Evolutionary conservation across 2,797 vertebrate species (phyloP), one percentile per base, ranked within the genome.

Genomic region (Borostomias antarcticus): DNA sequence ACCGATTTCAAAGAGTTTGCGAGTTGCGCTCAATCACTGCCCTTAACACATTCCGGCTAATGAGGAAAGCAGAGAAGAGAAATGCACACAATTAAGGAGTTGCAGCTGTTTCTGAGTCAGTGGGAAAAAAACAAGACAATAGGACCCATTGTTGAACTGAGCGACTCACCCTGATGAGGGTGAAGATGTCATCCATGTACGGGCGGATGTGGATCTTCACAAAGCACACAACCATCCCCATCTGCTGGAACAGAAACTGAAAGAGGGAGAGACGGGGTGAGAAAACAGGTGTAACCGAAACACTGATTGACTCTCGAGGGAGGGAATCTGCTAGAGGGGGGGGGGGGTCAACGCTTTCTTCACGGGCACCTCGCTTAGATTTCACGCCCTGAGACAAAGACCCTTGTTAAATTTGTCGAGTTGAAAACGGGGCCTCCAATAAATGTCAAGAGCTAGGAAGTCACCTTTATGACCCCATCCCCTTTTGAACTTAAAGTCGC

Each of bases 181-280:
- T 96, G 84, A 99, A 98, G 69, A 99, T 99, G 84, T 99, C 98
- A 54, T 99, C 97, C 98, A 99, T 99, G 67, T 99, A 99, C 1
- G 98, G 98, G 19, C 97, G 93, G 83, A 99, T 99, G 74, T 99
- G 98, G 81, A 98, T 96, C 83, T 97, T 97, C 72, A 99, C 98
- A 70, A 99, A 99, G 76, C 96, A 98, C 69, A 99, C 98, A 72
- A 99, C 88, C 97, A 99, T 99, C 48, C 98, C 98, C 72, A 99
- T 92, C 88, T 99, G 97, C 90, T 99, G 97, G 86, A 96, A 99
- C 30, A 97, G 92, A 86, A 98, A 99, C 98, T 98, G 85, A 62
- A 26, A 23, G 25, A 50, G 28, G 25, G 5, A 48, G 17, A 33
- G 58, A 61, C 25, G 28, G 43, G 17, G 48, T 21, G 33, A 25